Evolutionary conservation across 53 echinoderm and acorn worm species (phyloP).

Genomic region (Temnopleurus reevesii): DNA sequence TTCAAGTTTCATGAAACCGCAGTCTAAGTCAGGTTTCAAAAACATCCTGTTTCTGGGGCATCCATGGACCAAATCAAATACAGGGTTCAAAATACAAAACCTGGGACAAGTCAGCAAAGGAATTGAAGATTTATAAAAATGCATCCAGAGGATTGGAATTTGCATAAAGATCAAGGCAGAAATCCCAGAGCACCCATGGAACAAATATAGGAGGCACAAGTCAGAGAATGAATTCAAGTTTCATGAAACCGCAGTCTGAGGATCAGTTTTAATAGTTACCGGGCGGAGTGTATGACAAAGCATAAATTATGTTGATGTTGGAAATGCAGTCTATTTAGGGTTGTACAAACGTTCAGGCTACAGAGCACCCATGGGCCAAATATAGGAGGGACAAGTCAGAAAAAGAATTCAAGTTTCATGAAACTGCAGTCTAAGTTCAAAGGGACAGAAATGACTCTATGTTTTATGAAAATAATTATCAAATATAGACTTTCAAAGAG

Average conservation of each 20-base stretch:
- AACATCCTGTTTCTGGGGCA: constrained; percentile 57
- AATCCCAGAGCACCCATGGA: constrained; percentile 77
- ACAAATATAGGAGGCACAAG: constrained; percentile 7
- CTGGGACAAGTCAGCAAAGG: too few relatives aligned
- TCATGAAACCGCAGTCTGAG: constrained; percentile 32
- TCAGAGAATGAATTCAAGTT: not conserved
- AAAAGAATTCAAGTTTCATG: not conserved
- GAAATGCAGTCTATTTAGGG: too few relatives aligned
- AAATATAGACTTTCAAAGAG: too few relatives aligned
- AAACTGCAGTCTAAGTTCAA: not conserved
- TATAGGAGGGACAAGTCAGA: not conserved
- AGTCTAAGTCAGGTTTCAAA: not conserved
- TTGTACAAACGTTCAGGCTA: constrained; percentile 15
- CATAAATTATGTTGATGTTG: too few relatives aligned
- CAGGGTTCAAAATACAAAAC: too few relatives aligned
- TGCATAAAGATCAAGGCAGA: constrained; percentile 75
- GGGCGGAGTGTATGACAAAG: too few relatives aligned
- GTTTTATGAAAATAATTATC: too few relatives aligned
- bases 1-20: constrained; percentile 42
- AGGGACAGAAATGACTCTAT: too few relatives aligned
- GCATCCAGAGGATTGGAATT: too few relatives aligned
- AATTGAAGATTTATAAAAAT: too few relatives aligned
- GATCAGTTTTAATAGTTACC: too few relatives aligned
- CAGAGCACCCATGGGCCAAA: constrained; percentile 77
- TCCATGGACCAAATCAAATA: too few relatives aligned